These are phyloP conservation scores for Altica lythri DNA, from an alignment of 2,888 invertebrate genomes.

Conservation along the genomic window DNA sequence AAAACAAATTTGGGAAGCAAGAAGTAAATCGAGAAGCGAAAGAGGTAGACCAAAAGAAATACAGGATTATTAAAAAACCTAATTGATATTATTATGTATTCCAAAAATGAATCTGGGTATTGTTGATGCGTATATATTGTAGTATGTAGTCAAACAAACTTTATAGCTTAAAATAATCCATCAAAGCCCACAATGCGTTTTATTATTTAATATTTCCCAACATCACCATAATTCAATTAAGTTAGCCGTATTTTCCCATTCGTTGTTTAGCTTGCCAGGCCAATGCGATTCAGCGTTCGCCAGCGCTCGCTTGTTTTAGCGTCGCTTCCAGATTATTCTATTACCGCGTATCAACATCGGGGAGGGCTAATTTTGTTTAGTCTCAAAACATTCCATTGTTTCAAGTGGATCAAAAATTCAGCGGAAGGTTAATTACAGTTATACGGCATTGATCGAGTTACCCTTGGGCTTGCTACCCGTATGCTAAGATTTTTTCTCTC, in stretches of 20 bases:
- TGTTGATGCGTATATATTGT: no score
- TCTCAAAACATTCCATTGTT: conserved; percentile 71
- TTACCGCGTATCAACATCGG: conserved; percentile 71
- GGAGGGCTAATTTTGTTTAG: conserved; percentile 67
- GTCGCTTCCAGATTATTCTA: conserved; percentile 69
- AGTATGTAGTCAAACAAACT: conserved; percentile 11
- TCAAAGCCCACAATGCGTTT: conserved; percentile 47
- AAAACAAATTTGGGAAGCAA: no score
- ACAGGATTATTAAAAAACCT: no score
- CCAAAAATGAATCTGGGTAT: no score
- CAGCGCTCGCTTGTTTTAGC: conserved; percentile 41
- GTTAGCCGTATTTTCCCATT: conserved; percentile 44
- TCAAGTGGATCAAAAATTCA: conserved; percentile 71
- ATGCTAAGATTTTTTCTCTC: conserved; percentile 13
- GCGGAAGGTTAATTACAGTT: conserved; percentile 66
- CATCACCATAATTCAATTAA: conserved; percentile 49
- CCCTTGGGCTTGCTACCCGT: conserved; percentile 12
- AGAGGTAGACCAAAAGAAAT: no score
- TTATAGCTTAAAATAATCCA: conserved; percentile 44
- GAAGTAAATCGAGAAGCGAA: no score
- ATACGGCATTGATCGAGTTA: conserved; percentile 56
- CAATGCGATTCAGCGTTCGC: conserved; percentile 31
- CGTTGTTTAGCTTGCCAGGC: conserved; percentile 40
- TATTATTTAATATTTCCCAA: conserved; percentile 47
- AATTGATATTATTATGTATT: no score